These are phyloP conservation scores for Chelonoidis abingdonii DNA, from an alignment of 2,113 vertebrate species.

Conservation along the genomic window DNA sequence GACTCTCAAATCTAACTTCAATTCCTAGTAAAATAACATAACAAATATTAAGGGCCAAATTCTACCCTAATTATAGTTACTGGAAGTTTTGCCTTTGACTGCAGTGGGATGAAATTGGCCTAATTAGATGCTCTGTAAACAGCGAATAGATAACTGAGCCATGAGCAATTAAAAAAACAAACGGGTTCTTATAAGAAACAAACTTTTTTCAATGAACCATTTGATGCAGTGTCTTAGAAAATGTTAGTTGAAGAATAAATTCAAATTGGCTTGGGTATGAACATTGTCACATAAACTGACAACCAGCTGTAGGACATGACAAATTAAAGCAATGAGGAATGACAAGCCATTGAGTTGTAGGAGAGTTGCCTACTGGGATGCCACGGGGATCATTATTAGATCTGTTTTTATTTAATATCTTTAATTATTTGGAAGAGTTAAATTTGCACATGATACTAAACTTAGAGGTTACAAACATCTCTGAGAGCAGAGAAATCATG, in stretches of 20 bases:
- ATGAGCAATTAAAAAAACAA: not conserved
- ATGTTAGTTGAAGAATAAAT: not conserved
- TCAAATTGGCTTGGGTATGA: fast-evolving
- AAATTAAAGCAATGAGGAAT: not conserved
- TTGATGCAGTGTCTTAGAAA: not conserved
- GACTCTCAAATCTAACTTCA: conserved; percentile 45
- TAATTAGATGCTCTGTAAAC: not conserved
- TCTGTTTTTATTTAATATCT: not conserved
- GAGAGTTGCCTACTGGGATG: not conserved
- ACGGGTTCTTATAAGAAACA: not conserved
- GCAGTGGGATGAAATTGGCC: not conserved
- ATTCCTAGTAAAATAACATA: conserved; percentile 26
- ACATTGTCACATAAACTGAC: not conserved
- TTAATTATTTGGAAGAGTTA: not conserved
- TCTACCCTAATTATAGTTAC: not conserved
- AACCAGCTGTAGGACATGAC: fast-evolving
- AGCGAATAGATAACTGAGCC: fast-evolving
- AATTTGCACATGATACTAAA: not conserved
- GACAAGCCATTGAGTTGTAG: not conserved
- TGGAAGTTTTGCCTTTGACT: not conserved
- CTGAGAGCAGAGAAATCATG: not conserved
- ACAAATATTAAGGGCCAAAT: not conserved
- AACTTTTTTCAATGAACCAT: not conserved
- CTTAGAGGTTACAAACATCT: not conserved
- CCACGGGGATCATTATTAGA: not conserved